Percentiles rank a stretch among this genome's conserved stretches.
Conservation (phyloP, 2,888 invertebrate species). For the Pseudoips prasinana region DNA sequence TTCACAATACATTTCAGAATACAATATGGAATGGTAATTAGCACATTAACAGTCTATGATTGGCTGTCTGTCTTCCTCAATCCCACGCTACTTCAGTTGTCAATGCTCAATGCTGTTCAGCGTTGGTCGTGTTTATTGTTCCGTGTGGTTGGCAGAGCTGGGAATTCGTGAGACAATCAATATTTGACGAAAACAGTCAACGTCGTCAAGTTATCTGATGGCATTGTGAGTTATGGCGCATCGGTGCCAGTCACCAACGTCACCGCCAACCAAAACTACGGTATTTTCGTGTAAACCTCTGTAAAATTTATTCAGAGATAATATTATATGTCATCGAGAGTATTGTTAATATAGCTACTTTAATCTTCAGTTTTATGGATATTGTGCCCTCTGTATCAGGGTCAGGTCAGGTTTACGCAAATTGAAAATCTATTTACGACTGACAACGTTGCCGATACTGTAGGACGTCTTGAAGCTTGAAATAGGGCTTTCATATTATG, state of each 20-base stretch:
- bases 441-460: constrained; percentile 1
- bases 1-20: constrained; percentile 25
- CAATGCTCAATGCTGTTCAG: constrained; percentile 17
- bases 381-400: constrained; percentile 20
- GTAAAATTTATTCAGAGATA: constrained; percentile 23
- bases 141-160: constrained; percentile 28
- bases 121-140: constrained; percentile 27
- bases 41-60: constrained; percentile 39
- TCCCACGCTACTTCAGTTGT: constrained; percentile 34
- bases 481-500: too few relatives aligned
- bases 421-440: constrained; percentile 15
- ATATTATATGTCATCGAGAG: constrained; percentile 21
- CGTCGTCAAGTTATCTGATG: constrained; percentile 56
- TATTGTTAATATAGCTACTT: constrained; percentile 12
- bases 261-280: constrained; percentile 52
- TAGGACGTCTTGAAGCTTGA: too few relatives aligned
- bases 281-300: constrained; percentile 44
- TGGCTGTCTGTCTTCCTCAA: constrained; percentile 35
- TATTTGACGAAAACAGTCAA: constrained; percentile 54
- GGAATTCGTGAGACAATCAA: constrained; percentile 48
- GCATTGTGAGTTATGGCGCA: constrained; percentile 57
- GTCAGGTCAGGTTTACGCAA: constrained; percentile 17
- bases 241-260: constrained; percentile 63
- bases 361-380: constrained; percentile 23
- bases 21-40: constrained; percentile 36